phyloP scores from a whole-genome alignment of 2,888 invertebrate species.

The Marronus borbonicus region DNA sequence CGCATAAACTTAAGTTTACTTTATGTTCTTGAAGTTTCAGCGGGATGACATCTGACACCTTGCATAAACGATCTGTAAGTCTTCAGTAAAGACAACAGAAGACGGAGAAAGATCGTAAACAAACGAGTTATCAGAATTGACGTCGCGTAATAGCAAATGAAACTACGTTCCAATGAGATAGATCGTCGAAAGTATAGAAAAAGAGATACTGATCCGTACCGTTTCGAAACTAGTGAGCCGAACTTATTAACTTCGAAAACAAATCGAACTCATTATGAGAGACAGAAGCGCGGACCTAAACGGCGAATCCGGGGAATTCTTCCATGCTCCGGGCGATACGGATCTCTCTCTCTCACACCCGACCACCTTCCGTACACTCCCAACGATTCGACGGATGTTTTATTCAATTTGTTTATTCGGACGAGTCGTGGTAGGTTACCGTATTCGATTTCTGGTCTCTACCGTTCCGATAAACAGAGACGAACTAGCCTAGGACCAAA shows the following conservation, averaged over 20 bases:
- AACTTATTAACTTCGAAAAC: slow-evolving; percentile 45
- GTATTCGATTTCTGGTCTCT: slow-evolving; percentile 26
- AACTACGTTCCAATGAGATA: not conserved
- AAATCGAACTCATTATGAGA: slow-evolving; percentile 38
- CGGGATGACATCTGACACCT: too few species aligned
- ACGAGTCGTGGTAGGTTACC: slow-evolving; percentile 35
- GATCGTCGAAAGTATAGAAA: not conserved
- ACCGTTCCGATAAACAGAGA: not conserved
- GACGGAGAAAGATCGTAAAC: not conserved
- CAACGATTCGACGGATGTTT: slow-evolving; percentile 24
- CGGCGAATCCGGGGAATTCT: not conserved
- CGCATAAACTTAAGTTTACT: too few species aligned
- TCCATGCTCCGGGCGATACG: not conserved
- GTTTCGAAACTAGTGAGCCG: not conserved
- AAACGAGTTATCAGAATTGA: slow-evolving; percentile 21
- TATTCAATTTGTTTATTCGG: slow-evolving; percentile 46
- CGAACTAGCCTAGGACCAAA: not conserved
- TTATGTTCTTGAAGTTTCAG: too few species aligned
- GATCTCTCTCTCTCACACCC: not conserved
- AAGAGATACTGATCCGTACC: not conserved
- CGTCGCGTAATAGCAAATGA: not conserved
- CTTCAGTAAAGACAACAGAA: too few species aligned
- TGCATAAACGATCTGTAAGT: too few species aligned
- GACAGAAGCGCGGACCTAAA: not conserved
- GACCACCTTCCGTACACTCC: not conserved